A percentile compares a stretch with the other conserved stretches of the same genome.
Evolutionary conservation across 2,797 vertebrate genomes (phyloP).

Genomic region (Tenualosa thibaudeaui): DNA sequence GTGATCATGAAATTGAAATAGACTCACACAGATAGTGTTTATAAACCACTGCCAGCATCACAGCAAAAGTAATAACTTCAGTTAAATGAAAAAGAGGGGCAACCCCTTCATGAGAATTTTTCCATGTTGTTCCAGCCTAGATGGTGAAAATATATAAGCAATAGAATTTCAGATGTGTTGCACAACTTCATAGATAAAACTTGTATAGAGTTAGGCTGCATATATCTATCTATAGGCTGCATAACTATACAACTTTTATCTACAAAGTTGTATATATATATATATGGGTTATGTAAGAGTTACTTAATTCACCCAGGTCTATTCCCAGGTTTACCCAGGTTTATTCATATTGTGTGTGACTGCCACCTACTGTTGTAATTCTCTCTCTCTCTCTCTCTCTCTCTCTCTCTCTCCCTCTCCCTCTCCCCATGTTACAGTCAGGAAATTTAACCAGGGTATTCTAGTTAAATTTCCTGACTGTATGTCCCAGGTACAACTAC

Average conservation of each 20-base stretch:
- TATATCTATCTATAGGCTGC: not conserved
- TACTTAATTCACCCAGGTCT: not conserved
- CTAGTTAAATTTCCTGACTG: not conserved
- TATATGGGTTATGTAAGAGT: not conserved
- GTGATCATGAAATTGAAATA: not conserved
- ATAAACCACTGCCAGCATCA: too few species aligned
- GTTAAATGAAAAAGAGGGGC: too few species aligned
- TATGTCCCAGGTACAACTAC: not conserved
- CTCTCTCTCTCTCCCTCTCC: constrained; percentile 9
- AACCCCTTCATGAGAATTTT: too few species aligned
- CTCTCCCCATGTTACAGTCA: not conserved
- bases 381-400: not conserved
- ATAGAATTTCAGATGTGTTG: not conserved
- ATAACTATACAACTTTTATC: too few species aligned
- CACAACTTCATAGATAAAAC: not conserved
- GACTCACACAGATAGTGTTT: too few species aligned
- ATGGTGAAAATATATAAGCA: too few species aligned
- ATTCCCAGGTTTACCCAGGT: not conserved
- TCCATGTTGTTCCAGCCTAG: too few species aligned
- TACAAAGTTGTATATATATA: not conserved
- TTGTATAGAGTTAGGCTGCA: not conserved
- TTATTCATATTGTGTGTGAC: not conserved
- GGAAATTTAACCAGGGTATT: not conserved
- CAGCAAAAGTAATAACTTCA: too few species aligned
- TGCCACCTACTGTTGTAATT: constrained; percentile 38